Percentiles rank a stretch among this genome's conserved stretches.
Conservation (phyloP, 2,113 vertebrate species). For the Pycnonotus jocosus region DNA sequence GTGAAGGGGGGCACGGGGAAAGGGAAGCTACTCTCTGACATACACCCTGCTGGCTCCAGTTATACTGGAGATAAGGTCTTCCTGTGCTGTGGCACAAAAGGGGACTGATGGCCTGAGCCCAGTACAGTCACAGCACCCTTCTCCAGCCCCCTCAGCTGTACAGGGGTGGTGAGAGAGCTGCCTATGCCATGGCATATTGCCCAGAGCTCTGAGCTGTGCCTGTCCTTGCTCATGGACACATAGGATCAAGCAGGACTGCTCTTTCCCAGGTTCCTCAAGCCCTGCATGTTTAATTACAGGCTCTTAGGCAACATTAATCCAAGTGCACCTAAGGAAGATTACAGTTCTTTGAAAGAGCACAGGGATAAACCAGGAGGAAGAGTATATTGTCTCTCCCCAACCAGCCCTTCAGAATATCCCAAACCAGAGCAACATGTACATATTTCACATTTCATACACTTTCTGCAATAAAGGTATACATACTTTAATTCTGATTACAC, state of each 20-base stretch:
- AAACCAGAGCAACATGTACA: not conserved
- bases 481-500: not conserved
- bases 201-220: not conserved
- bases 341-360: not conserved
- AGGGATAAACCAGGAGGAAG: not conserved
- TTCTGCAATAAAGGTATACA: not conserved
- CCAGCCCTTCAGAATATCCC: not conserved
- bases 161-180: rapidly evolving
- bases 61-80: not conserved
- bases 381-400: not conserved
- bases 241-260: not conserved
- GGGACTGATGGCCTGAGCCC: not conserved
- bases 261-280: not conserved
- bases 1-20: not conserved
- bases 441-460: not conserved
- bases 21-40: not conserved
- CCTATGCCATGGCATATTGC: rapidly evolving
- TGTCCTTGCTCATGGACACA: rapidly evolving
- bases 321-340: not conserved
- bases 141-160: not conserved
- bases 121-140: not conserved
- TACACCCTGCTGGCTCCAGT: not conserved
- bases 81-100: not conserved
- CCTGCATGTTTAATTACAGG: not conserved
- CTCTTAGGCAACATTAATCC: not conserved